These are phyloP conservation scores for Andrena flavipes DNA, from an alignment of 2,888 invertebrate genomes.

Conservation along the genomic window DNA sequence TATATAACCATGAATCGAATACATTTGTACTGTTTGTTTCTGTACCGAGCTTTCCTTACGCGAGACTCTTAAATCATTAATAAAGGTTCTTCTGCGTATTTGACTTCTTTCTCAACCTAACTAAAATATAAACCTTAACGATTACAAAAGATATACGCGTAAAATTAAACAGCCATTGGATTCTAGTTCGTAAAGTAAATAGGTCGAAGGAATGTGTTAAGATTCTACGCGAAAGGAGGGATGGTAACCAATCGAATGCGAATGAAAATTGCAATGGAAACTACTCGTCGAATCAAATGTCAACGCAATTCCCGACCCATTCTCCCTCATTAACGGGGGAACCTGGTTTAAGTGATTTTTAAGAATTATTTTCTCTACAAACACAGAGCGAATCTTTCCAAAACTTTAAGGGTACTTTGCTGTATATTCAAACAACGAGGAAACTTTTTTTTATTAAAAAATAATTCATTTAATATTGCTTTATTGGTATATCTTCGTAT, in stretches of 20 bases:
- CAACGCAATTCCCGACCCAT: too few relatives aligned
- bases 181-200: neutral
- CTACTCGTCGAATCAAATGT: too few relatives aligned
- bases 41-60: neutral
- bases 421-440: too few relatives aligned
- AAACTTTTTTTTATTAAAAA: too few relatives aligned
- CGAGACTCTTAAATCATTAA: neutral
- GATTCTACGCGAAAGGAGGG: neutral
- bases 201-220: neutral
- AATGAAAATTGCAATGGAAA: too few relatives aligned
- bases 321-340: too few relatives aligned
- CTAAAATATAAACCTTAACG: neutral
- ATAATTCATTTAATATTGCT: too few relatives aligned
- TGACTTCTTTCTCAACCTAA: neutral
- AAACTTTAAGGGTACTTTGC: too few relatives aligned
- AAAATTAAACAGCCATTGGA: conserved; percentile 6
- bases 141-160: neutral
- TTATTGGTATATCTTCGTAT: too few relatives aligned
- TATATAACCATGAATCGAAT: neutral
- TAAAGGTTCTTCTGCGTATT: neutral
- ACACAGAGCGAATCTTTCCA: too few relatives aligned
- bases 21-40: neutral
- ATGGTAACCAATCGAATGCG: neutral
- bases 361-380: too few relatives aligned
- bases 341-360: too few relatives aligned